Conservation (phyloP, 2,888 invertebrate species). For the Labia minor region DNA sequence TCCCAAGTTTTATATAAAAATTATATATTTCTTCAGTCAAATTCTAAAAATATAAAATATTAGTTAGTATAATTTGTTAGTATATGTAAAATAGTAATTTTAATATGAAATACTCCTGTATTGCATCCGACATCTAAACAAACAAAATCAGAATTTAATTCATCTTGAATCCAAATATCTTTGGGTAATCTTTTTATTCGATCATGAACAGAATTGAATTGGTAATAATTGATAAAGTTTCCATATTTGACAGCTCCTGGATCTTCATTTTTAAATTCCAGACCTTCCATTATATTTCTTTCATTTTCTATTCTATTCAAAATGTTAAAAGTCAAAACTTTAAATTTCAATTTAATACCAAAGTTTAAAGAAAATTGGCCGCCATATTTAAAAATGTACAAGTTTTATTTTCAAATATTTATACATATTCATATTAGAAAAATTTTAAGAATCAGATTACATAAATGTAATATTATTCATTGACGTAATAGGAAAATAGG, state of each 20-base stretch:
- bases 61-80: conserved; percentile 18
- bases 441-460: too few species aligned
- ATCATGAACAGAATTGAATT: conserved; percentile 61
- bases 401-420: conserved; percentile 8
- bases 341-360: background rate
- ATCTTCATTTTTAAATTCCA: conserved; percentile 45
- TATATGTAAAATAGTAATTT: background rate
- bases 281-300: conserved; percentile 25
- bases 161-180: conserved; percentile 37
- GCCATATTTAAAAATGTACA: background rate
- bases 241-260: conserved; percentile 71
- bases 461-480: too few species aligned
- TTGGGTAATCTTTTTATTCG: conserved; percentile 52
- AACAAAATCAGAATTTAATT: conserved; percentile 34
- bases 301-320: background rate
- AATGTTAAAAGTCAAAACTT: background rate
- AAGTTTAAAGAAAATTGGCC: background rate
- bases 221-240: conserved; percentile 80
- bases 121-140: conserved; percentile 71
- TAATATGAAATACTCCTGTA: conserved; percentile 45
- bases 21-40: conserved; percentile 50
- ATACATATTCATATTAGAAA: background rate
- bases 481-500: too few species aligned
- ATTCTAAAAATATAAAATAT: conserved; percentile 39
- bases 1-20: conserved; percentile 38